A percentile compares a stretch with the other conserved stretches of the same genome.
These are phyloP conservation scores for Esox lucius DNA, from an alignment of 2,797 vertebrate species.

Conservation along the genomic window DNA sequence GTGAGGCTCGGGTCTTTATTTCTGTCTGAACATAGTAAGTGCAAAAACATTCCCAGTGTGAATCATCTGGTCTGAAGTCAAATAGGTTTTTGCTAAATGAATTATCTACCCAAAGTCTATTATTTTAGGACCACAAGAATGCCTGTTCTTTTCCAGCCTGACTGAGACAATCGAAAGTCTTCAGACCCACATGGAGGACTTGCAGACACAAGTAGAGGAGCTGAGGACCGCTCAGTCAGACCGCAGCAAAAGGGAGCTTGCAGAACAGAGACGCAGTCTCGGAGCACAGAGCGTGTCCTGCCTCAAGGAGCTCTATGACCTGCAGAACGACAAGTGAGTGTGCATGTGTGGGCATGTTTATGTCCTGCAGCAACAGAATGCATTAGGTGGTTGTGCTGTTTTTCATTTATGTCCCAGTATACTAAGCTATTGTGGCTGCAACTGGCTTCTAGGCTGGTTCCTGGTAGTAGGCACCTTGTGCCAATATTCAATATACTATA, in stretches of 20 bases:
- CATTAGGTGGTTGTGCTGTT: too few relatives aligned
- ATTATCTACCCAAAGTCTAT: background rate
- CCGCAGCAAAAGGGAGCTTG: conserved; percentile 67
- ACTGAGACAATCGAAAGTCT: conserved; percentile 89
- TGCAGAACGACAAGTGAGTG: conserved; percentile 83
- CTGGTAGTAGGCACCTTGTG: too few relatives aligned
- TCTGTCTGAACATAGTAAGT: background rate
- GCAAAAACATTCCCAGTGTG: background rate
- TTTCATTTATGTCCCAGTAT: too few relatives aligned
- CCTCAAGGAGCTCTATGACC: conserved; percentile 89
- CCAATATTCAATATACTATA: too few relatives aligned
- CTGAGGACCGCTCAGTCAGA: conserved; percentile 74
- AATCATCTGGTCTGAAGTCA: background rate
- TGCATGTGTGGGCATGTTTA: background rate
- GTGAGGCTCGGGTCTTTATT: conserved; percentile 57
- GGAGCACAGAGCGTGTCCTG: conserved; percentile 85
- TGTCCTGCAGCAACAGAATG: background rate
- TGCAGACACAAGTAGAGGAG: conserved; percentile 88
- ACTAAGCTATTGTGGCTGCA: too few relatives aligned
- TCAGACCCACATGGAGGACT: conserved; percentile 84
- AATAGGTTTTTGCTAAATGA: background rate
- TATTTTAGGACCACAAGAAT: conserved; percentile 11
- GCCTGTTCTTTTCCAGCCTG: conserved; percentile 69
- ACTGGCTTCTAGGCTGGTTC: too few relatives aligned
- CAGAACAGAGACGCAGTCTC: conserved; percentile 74